Conservation (phyloP, 2,888 invertebrate species). For the Chrysina gloriosa region DNA sequence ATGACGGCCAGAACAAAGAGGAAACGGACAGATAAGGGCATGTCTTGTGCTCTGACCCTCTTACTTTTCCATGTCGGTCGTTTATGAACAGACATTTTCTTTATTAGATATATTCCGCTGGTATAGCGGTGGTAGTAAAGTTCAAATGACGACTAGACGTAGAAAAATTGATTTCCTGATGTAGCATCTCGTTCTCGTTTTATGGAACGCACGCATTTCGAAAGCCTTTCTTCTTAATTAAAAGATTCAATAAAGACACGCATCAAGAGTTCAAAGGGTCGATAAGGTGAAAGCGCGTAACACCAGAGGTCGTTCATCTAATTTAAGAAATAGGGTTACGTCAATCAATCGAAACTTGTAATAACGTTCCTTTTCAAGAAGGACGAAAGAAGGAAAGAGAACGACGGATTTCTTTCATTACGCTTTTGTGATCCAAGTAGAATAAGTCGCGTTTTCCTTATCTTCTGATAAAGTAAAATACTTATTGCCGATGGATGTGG, state of each 20-base stretch:
- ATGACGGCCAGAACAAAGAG: constrained; percentile 37
- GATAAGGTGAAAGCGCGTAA: not conserved
- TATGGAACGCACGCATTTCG: not conserved
- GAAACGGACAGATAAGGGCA: constrained; percentile 29
- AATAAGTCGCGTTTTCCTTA: too few species aligned
- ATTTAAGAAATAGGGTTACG: not conserved
- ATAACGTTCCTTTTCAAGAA: too few species aligned
- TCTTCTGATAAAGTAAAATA: too few species aligned
- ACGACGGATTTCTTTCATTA: too few species aligned
- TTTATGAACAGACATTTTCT: constrained; percentile 21
- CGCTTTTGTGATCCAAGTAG: too few species aligned
- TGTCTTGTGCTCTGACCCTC: constrained; percentile 11
- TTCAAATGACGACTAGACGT: not conserved
- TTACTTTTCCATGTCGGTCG: constrained; percentile 15
- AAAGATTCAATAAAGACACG: constrained; percentile 1
- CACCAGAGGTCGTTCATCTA: not conserved
- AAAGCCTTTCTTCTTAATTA: constrained; percentile 22
- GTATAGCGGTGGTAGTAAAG: not conserved
- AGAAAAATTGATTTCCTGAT: constrained; percentile 7
- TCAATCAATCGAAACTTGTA: too few species aligned
- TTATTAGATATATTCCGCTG: constrained; percentile 19
- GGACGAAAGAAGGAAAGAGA: too few species aligned
- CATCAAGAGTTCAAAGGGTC: not conserved
- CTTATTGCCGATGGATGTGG: too few species aligned
- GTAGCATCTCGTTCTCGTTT: not conserved